Base-by-base conservation (phyloP, 2,888 invertebrate genomes). In the Dexiosoma caninum region DNA sequence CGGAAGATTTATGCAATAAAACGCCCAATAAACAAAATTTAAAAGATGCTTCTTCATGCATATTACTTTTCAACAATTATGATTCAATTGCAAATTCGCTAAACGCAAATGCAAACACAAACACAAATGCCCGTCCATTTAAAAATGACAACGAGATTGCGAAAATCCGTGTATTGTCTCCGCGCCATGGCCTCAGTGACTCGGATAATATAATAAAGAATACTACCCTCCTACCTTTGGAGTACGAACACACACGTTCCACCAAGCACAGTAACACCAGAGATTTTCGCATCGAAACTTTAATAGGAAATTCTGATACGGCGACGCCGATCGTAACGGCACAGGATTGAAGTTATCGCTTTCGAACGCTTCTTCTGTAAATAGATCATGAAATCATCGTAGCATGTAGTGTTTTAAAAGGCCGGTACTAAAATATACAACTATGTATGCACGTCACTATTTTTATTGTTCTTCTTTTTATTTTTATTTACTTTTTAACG, bases 201-300 rank as follows among this genome's bases (percentile, higher is more conserved):
- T 42, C 57, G 8, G 81, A 84, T 55, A 67, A 83, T 9, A 85
- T 84, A 49, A 85, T 84, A 49, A 86, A 86, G 42, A 85, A 84
- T 21, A 62, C 53, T 16, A 55, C 71, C 6, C 82, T 86, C 23
- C 57, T 87, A 16, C 83, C 86, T 0, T 84, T 88, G 19, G 88
- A 89, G 10, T 85, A 86, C 42, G 86, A 87, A n/a, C 77, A 71
- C n/a, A 44, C 14, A 32, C 86, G 86, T 37, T 84, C 85, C 66
- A 85, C 84, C 46, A 86, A 88, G 70, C 88, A 87, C 57, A 88
- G 85, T 16, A 88, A 85, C 76, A 86, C 90, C 30, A 89, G 89
- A 82, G 91, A 90, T 74, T 90, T 90, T 82, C 90, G 90, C 78
- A 91, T 90, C 82, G 90, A 90, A 83, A 90, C 90, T 4, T 83